These are phyloP conservation scores for Chloroceryle aenea DNA, from an alignment of 2,113 vertebrate species.

Conservation along the genomic window DNA sequence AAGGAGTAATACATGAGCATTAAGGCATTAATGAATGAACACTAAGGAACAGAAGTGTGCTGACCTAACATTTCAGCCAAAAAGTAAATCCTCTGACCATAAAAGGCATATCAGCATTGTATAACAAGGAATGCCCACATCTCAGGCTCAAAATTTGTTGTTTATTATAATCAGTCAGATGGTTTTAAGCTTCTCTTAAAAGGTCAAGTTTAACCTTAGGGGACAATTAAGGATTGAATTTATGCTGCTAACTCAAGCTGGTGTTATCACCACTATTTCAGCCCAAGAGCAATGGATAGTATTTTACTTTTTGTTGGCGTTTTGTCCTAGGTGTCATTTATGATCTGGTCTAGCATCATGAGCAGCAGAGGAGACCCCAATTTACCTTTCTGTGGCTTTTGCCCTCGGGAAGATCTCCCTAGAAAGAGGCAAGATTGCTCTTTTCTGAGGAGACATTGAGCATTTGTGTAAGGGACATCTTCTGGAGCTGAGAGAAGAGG, in stretches of 20 bases:
- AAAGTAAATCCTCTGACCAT: neutral
- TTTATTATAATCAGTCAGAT: neutral
- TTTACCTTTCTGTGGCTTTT: neutral
- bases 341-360: neutral
- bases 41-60: neutral
- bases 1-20: neutral
- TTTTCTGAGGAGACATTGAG: neutral
- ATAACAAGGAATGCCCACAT: neutral
- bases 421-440: neutral
- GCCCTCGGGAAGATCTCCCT: neutral
- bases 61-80: neutral
- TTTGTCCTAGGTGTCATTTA: neutral
- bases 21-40: neutral
- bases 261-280: neutral
- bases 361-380: neutral
- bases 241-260: neutral
- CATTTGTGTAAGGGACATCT: accelerated
- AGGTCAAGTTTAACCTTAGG: neutral
- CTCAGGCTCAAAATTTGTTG: neutral
- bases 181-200: neutral
- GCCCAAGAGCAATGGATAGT: neutral
- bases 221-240: neutral
- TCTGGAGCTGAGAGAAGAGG: neutral
- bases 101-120: neutral
- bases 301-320: neutral